Evolutionary conservation across 1,140 invertebrate genomes (phyloP), one percentile per base, ranked within the genome.

Genomic region (Dufourea novaeangliae): DNA sequence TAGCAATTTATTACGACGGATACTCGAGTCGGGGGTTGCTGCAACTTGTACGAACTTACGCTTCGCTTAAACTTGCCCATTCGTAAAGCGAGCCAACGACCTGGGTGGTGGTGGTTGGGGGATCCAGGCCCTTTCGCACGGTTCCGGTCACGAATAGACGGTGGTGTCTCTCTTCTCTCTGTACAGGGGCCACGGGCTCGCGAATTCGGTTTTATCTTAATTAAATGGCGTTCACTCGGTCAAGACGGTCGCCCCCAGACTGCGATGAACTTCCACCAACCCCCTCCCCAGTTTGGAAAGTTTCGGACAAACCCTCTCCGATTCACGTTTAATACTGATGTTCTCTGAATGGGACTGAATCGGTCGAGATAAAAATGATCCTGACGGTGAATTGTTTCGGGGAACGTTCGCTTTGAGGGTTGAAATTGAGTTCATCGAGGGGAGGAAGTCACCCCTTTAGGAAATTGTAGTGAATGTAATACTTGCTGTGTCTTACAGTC

Each of bases 1-100:
- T 82, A 82, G 81, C 80, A 82, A 83, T 83, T 83, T 78, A 82
- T 83, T 78, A 83, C 56, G 63, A 83, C 75, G 63, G 81, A 83
- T 71, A 78, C 63, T 78, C 56, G 69, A 78, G 59, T 41, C 50
- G 57, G 52, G 69, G 70, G n/a, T n/a, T n/a, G n/a, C 52, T 56
- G 70, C 73, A 70, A 82, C 80, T 83, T 69, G 50, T 82, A 76
- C 81, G 68, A 82, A 82, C 80, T 82, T 83, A 73, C 74, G 78
- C 75, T 72, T 78, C 74, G 75, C 81, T 82, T 54, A 73, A 83
- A 71, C 78, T 71, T 46, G 63, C 54, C 57, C 37, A 77, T 56
- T 61, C 78, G 68, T 78, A 82, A 78, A 73, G 63, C 67, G 63
- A 78, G 50, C 22, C 39, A n/a, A n/a, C 41, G 66, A 17, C 41